Conservation (phyloP, 2,797 vertebrate species). For the Echiichthys vipera region DNA sequence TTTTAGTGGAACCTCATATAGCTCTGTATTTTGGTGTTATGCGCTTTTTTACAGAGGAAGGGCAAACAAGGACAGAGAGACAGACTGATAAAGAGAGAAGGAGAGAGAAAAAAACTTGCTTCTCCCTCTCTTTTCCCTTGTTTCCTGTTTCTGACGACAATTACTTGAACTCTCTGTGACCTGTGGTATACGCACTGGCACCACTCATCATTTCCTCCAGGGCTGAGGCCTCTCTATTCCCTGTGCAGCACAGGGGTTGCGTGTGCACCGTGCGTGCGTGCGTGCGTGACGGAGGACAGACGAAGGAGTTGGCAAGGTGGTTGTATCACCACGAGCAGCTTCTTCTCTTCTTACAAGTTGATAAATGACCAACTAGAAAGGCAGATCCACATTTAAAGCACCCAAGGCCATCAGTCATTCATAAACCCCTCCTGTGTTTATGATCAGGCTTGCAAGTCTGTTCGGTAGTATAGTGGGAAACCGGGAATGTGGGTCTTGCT, state of each 20-base stretch:
- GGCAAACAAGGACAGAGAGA: slow-evolving; percentile 15
- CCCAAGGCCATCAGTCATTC: slow-evolving; percentile 1
- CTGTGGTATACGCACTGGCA: slow-evolving; percentile 84
- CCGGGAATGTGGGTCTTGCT: slow-evolving; percentile 28
- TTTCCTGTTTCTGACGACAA: slow-evolving; percentile 68
- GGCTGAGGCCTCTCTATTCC: slow-evolving; percentile 45
- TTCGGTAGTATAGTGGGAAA: background rate
- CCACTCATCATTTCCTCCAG: slow-evolving; percentile 87
- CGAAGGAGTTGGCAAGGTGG: background rate
- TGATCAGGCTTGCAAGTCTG: background rate
- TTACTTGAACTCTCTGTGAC: slow-evolving; percentile 91
- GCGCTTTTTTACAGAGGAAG: background rate
- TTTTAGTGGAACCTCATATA: slow-evolving; percentile 58
- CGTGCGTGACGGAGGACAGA: background rate
- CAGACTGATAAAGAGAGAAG: background rate
- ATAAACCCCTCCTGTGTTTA: slow-evolving; percentile 1
- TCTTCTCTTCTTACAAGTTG: slow-evolving; percentile 4
- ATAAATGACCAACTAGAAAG: slow-evolving; percentile 14
- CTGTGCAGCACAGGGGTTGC: slow-evolving; percentile 14
- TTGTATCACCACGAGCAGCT: slow-evolving; percentile 1
- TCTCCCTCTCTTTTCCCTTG: slow-evolving; percentile 11
- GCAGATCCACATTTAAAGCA: background rate
- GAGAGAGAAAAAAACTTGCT: background rate
- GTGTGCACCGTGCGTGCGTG: slow-evolving; percentile 22
- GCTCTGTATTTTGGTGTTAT: slow-evolving; percentile 25